A percentile compares a stretch with the other conserved stretches of the same genome.
Evolutionary conservation across 2,797 vertebrate genomes (phyloP).

Genomic region (Oreochromis grahami): DNA sequence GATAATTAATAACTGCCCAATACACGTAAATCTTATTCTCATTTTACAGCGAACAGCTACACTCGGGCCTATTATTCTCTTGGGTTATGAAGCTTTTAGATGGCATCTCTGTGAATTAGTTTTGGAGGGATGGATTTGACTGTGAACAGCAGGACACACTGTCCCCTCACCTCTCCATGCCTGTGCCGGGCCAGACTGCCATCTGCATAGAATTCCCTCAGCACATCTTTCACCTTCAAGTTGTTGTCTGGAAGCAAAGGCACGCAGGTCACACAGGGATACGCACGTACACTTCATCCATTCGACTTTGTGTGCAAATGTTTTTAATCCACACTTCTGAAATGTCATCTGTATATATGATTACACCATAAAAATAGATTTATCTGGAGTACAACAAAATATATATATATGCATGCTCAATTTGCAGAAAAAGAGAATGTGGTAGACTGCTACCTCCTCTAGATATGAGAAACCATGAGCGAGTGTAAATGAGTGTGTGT

Average conservation of each 20-base stretch:
- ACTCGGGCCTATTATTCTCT: not conserved
- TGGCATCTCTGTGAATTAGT: not conserved
- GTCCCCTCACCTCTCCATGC: constrained; percentile 84
- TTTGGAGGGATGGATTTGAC: not conserved
- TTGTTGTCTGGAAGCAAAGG: constrained; percentile 80
- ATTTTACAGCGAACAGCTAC: constrained; percentile 1
- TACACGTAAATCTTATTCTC: not conserved
- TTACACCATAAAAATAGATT: not conserved
- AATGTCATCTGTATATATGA: not conserved
- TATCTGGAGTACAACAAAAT: not conserved
- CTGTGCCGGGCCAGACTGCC: constrained; percentile 79
- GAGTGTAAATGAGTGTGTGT: constrained; percentile 48
- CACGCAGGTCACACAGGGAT: constrained; percentile 31
- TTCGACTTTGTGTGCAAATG: not conserved
- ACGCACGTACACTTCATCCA: not conserved
- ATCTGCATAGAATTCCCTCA: constrained; percentile 84
- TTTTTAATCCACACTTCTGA: not conserved
- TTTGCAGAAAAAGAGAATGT: constrained; percentile 8
- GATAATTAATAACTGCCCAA: constrained; percentile 28
- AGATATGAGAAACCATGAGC: constrained; percentile 46
- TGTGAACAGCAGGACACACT: constrained; percentile 17
- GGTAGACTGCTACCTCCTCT: constrained; percentile 38
- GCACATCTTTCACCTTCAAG: constrained; percentile 89
- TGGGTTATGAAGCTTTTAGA: not conserved
- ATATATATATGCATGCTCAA: not conserved